Evolutionary conservation across 2,113 vertebrate genomes (phyloP).

Genomic region (Cavia aperea): DNA sequence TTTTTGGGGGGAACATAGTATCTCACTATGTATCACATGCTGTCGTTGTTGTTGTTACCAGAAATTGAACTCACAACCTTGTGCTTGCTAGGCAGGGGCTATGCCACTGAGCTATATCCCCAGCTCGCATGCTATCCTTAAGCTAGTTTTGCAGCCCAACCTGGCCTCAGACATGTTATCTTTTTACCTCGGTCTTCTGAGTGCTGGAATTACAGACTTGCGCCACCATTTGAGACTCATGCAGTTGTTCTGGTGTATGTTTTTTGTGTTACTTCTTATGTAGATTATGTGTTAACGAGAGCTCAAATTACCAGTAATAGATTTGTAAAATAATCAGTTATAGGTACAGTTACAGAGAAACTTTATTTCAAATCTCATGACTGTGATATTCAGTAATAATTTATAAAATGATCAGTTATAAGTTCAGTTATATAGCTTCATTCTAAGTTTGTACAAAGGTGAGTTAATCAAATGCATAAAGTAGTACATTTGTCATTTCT

Average conservation of each 20-base stretch:
- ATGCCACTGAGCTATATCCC: too few species aligned
- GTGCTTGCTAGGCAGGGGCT: too few species aligned
- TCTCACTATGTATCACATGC: background rate
- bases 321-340: background rate
- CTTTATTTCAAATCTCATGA: background rate
- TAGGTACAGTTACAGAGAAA: background rate
- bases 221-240: background rate
- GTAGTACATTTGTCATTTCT: background rate
- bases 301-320: background rate
- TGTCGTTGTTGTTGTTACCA: too few species aligned
- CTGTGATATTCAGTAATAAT: background rate
- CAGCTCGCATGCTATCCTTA: background rate
- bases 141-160: background rate
- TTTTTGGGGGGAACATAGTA: background rate
- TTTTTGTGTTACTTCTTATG: background rate
- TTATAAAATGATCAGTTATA: conserved; percentile 1
- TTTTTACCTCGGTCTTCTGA: background rate
- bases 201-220: background rate
- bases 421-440: background rate
- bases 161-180: background rate
- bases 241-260: background rate
- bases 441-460: background rate
- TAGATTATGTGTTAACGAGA: background rate
- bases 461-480: background rate
- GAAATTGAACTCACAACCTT: too few species aligned